Conservation (phyloP, 2,797 vertebrate species). For the Molothrus aeneus region DNA sequence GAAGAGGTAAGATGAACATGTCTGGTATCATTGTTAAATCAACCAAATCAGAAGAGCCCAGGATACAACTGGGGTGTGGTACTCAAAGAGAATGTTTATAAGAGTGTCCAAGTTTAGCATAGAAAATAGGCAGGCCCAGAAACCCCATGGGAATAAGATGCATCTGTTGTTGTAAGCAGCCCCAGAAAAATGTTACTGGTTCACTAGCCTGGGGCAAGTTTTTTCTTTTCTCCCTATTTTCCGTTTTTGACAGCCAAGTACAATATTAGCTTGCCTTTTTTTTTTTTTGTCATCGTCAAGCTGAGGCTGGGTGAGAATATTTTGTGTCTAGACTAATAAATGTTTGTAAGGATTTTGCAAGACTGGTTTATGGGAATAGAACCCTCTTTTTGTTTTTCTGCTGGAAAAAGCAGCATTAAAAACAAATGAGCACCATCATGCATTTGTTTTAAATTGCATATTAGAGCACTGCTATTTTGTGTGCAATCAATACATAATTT, state of each 20-base stretch:
- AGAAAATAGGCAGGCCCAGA: slow-evolving; percentile 31
- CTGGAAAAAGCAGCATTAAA: slow-evolving; percentile 51
- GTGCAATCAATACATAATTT: slow-evolving; percentile 70
- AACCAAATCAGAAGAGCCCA: neutral
- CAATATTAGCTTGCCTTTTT: slow-evolving; percentile 13
- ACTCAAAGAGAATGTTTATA: neutral
- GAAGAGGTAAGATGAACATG: neutral
- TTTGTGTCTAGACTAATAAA: slow-evolving; percentile 70
- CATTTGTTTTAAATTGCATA: slow-evolving; percentile 65
- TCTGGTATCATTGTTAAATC: neutral
- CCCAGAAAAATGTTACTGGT: slow-evolving; percentile 53
- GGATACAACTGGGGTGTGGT: neutral
- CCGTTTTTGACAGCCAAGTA: slow-evolving; percentile 44
- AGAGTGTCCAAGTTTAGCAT: slow-evolving; percentile 43
- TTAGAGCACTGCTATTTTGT: slow-evolving; percentile 56
- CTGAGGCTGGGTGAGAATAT: slow-evolving; percentile 52
- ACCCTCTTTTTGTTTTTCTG: slow-evolving; percentile 52
- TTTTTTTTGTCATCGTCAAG: neutral
- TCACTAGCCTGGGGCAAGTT: slow-evolving; percentile 45
- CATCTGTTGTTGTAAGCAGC: slow-evolving; percentile 54
- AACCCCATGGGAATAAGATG: neutral
- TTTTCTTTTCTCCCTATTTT: neutral
- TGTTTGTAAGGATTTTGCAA: slow-evolving; percentile 60
- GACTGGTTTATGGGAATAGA: slow-evolving; percentile 58
- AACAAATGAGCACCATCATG: slow-evolving; percentile 55